Base-by-base conservation (phyloP, 2,888 invertebrate species). In the Diachrysia chrysitis region DNA sequence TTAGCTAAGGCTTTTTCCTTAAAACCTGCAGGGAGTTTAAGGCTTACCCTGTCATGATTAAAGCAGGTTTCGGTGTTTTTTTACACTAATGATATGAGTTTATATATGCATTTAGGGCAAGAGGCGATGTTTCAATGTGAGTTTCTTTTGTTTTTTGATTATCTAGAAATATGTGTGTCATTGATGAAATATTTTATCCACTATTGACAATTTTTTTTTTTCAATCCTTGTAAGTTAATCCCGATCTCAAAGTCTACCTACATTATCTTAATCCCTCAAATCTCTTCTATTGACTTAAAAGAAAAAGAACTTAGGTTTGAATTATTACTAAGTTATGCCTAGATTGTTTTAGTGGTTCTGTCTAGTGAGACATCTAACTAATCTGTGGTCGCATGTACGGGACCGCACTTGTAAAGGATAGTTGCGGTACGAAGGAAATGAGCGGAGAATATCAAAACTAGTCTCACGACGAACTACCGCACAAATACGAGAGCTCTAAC, bases 1-100 rank as follows among this genome's bases (percentile, higher is more conserved):
- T 73, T 73, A 64, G 51, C 35, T 67, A n/a, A 48, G 67, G 60
- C 53, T 35, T 69, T 73, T 72, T 51, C 59, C 77, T 73, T 76
- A 42, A 42, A 42, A 14, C 46, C 76, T 60, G 57, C 9, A 25
- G 12, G 51, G 35, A n/a, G n/a, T n/a, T 17, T 46, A 10, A 19
- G 32, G n/a, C 7, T 17, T 53, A 21, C 12, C 59, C 19, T 14
- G 46, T 46, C 23, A 71, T 62, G 57, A 76, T 76, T 71, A 66
- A 63, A 71, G 60, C 14, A 56, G 37, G 29, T 59, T 46, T 35
- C 53, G 55, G 42, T 35, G 48, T 71, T 42, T 73, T 71, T 76
- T 76, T 58, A 14, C 21, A 29, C 60, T 37, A 42, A n/a, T n/a
- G n/a, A n/a, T n/a, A 37, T 17, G 25, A 35, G 48, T 71, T 19